Base-by-base conservation (phyloP, 2,888 invertebrate species). In the Danaus chrysippus region DNA sequence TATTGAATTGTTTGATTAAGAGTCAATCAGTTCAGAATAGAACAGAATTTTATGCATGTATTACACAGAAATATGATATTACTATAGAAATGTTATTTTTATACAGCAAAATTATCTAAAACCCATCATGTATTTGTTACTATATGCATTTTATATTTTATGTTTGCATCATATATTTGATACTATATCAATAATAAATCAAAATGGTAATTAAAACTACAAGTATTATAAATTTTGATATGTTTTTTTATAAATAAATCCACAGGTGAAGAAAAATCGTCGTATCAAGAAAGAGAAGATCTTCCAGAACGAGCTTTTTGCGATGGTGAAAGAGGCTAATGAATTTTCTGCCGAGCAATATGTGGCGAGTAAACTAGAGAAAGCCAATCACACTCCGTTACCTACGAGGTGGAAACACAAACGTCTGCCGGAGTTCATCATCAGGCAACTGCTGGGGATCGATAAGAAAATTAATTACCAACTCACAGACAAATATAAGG, bases 311-410 rank as follows among this genome's bases (percentile, higher is more conserved):
- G 91, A 91, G 59, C 87, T 97, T 0, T 84, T 96, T 61, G 87
- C 92, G 0, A 92, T 95, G 78, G 93, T 96, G 11, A 94, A 94
- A 78, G 87, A 92, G 54, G 96, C 96, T 0, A 93, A 96, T 68
- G 91, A 92, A 59, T 97, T 97, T 83, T 93, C 95, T 64, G 95
- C 97, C 0, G 94, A 94, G 69, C 79, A 92, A 57, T 95, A 95
- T 78, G 96, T 97, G 0, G 81, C 89, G 0, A 91, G 92, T 17
- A 93, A 94, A 73, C 76, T 97, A 0, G 79, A 87, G 12, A 82
- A 91, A 70, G 93, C 94, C 0, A 94, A 93, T 70, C 92, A 93
- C 74, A 91, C 87, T 0, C 93, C 93, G 0, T 75, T 94, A 60
- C 94, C 94, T 0, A 90, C 82, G 17, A 81, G 76, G 67, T 92